These are phyloP conservation scores for Pinctada fucata DNA, from an alignment of 2,888 invertebrate genomes.

Conservation along the genomic window DNA sequence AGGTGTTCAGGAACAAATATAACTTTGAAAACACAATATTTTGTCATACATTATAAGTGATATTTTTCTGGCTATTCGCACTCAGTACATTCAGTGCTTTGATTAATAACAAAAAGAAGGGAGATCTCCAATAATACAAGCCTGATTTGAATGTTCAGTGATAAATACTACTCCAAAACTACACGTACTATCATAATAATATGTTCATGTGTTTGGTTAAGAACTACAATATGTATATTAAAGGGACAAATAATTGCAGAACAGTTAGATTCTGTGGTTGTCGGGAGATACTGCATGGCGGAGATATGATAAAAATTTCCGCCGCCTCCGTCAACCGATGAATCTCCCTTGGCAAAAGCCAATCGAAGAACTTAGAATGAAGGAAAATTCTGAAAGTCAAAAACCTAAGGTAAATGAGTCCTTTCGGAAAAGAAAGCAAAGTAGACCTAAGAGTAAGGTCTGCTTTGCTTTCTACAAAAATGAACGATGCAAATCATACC, in stretches of 20 bases:
- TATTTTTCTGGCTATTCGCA: too few species aligned
- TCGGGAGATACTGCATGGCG: not conserved
- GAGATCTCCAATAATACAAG: too few species aligned
- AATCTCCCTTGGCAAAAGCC: slow-evolving; percentile 12
- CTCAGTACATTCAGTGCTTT: too few species aligned
- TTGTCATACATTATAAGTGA: too few species aligned
- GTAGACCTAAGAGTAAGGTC: not conserved
- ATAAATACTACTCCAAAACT: too few species aligned
- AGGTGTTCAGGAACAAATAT: too few species aligned
- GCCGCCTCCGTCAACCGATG: not conserved
- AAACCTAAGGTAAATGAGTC: not conserved
- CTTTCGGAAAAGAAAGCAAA: not conserved
- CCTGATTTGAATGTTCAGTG: too few species aligned
- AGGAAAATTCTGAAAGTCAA: not conserved
- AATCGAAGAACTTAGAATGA: not conserved
- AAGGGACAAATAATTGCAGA: not conserved
- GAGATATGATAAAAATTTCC: not conserved
- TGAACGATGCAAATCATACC: not conserved
- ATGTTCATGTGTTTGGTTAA: too few species aligned
- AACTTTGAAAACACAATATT: too few species aligned
- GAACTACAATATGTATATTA: too few species aligned
- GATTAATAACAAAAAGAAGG: too few species aligned
- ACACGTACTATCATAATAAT: too few species aligned
- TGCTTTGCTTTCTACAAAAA: slow-evolving; percentile 7
- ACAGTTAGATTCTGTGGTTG: not conserved